Conservation (phyloP, 2,888 invertebrate species). For the Drosophila greeni region DNA sequence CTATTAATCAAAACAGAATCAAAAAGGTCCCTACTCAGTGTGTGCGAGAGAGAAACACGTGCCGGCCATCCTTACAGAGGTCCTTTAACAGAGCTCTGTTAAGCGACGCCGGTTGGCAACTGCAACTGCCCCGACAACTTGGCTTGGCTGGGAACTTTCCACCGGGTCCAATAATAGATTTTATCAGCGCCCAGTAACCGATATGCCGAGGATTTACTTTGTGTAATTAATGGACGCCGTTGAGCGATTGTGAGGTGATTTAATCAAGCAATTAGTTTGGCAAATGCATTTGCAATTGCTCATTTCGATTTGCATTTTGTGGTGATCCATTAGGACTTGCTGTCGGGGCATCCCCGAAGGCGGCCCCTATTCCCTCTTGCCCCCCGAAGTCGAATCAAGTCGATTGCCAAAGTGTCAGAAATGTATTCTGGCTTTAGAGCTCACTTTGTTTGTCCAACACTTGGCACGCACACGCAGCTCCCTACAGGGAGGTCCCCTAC, state of each 20-base stretch:
- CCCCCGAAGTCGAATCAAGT: constrained; percentile 20
- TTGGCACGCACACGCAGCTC: constrained; percentile 57
- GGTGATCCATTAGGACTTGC: constrained; percentile 9
- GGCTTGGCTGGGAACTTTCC: constrained; percentile 41
- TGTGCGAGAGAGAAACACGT: constrained; percentile 76
- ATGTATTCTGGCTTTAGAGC: constrained; percentile 41
- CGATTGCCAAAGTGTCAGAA: constrained; percentile 38
- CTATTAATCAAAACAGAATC: constrained; percentile 76
- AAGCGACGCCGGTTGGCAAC: constrained; percentile 56
- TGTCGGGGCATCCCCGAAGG: constrained; percentile 11
- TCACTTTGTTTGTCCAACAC: constrained; percentile 56
- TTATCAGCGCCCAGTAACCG: constrained; percentile 3
- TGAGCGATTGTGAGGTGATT: constrained; percentile 12
- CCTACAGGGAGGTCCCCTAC: constrained; percentile 16
- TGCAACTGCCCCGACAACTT: constrained; percentile 35
- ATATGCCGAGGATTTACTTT: constrained; percentile 12
- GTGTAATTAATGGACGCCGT: constrained; percentile 25
- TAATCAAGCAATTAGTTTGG: constrained; percentile 26
- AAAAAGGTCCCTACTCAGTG: constrained; percentile 54
- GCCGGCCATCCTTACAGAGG: constrained; percentile 60
- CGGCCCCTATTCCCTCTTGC: not conserved
- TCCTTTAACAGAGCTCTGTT: constrained; percentile 43
- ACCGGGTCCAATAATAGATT: constrained; percentile 45
- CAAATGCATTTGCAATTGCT: constrained; percentile 8
- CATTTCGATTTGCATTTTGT: constrained; percentile 37